Conservation (phyloP, 2,888 invertebrate genomes). For the Lasiommata megera region DNA sequence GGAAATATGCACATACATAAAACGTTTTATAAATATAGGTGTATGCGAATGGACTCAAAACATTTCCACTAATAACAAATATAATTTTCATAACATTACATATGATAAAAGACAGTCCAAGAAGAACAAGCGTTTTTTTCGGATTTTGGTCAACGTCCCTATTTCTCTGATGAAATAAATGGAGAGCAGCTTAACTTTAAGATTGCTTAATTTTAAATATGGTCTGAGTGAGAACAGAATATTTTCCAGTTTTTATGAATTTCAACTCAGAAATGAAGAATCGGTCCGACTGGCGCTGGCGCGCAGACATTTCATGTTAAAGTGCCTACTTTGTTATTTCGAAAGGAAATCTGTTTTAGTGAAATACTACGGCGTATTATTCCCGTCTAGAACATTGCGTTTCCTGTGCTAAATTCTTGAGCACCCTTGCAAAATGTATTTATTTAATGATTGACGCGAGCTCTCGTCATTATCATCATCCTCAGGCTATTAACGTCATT, state of each 20-base stretch:
- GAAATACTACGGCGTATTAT: conserved; percentile 26
- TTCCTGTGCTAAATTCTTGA: conserved; percentile 1
- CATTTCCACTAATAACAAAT: too few relatives aligned
- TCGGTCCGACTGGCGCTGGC: conserved; percentile 28
- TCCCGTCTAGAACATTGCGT: conserved; percentile 15
- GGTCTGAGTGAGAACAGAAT: conserved; percentile 11
- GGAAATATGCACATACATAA: too few relatives aligned
- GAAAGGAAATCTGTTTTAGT: conserved; percentile 34
- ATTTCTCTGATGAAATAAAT: neutral
- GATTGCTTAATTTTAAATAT: neutral
- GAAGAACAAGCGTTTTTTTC: too few relatives aligned
- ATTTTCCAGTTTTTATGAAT: conserved; percentile 16
- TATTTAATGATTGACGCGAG: neutral
- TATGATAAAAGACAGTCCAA: too few relatives aligned
- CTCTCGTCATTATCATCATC: too few relatives aligned
- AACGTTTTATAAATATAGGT: too few relatives aligned
- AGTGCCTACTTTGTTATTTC: conserved; percentile 36
- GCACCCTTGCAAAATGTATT: neutral
- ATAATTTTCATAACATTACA: too few relatives aligned
- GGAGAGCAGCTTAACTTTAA: neutral
- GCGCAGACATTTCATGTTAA: conserved; percentile 33
- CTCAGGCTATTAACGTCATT: too few relatives aligned
- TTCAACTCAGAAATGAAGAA: conserved; percentile 35
- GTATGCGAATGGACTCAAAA: too few relatives aligned
- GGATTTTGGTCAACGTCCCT: too few relatives aligned